Evolutionary conservation across 2,888 invertebrate genomes (phyloP).

Genomic region (Melipona bicolor): DNA sequence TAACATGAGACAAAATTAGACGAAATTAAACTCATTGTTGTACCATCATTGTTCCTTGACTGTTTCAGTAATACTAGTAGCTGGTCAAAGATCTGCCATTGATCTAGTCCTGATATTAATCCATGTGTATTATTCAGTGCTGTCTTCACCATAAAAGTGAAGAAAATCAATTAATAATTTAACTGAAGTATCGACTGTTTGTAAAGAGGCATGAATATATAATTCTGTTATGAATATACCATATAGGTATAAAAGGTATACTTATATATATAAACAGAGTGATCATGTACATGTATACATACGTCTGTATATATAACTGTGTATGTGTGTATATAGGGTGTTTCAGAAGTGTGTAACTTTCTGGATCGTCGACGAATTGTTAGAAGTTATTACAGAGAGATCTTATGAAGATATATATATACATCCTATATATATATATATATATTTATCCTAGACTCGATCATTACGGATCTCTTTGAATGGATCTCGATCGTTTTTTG

Average conservation of each 20-base stretch:
- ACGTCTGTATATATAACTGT: constrained; percentile 39
- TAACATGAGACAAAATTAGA: constrained; percentile 23
- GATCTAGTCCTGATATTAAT: constrained; percentile 45
- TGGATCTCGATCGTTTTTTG: constrained; percentile 12
- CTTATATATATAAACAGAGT: constrained; percentile 33
- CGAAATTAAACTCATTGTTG: constrained; percentile 44
- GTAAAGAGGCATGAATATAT: constrained; percentile 74
- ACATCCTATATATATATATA: neutral
- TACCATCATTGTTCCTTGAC: constrained; percentile 60
- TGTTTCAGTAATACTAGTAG: constrained; percentile 32
- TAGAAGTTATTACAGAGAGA: neutral
- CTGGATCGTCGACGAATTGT: constrained; percentile 12
- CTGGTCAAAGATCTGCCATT: constrained; percentile 49
- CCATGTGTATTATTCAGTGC: constrained; percentile 57
- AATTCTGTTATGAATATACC: constrained; percentile 63
- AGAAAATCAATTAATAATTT: constrained; percentile 57
- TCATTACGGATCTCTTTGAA: no score
- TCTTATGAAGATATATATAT: neutral
- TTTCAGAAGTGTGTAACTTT: constrained; percentile 20
- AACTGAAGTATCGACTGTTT: constrained; percentile 74
- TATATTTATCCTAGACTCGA: neutral
- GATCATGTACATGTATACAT: constrained; percentile 54
- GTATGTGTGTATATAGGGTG: constrained; percentile 35
- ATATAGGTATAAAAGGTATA: constrained; percentile 35
- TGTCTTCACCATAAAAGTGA: constrained; percentile 54